Evolutionary conservation across 2,888 invertebrate species (phyloP).

Genomic region (Dicyrtoma fusca): DNA sequence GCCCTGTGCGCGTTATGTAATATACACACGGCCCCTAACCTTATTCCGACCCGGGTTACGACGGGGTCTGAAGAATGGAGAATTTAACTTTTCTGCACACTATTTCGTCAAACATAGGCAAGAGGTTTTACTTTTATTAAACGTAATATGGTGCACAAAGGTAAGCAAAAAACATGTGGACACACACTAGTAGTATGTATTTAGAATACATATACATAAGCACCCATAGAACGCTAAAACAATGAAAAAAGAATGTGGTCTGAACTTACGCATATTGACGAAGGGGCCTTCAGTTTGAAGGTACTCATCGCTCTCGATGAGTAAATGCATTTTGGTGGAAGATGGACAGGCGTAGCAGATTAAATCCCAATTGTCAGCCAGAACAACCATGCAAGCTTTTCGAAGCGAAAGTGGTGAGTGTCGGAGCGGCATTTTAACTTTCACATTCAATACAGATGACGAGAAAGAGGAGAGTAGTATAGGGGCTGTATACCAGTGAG

Average conservation of each 20-base stretch:
- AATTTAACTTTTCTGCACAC: too few relatives aligned
- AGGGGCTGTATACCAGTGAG: too few relatives aligned
- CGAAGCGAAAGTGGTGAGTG: conserved; percentile 47
- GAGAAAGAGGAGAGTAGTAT: too few relatives aligned
- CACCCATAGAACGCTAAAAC: neutral
- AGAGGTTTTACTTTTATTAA: neutral
- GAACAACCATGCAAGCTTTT: conserved; percentile 46
- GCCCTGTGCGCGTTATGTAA: too few relatives aligned
- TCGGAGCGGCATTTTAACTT: conserved; percentile 48
- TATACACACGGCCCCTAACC: too few relatives aligned
- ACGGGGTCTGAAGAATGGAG: too few relatives aligned
- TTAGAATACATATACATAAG: neutral
- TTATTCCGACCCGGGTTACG: too few relatives aligned
- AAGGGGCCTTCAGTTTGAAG: conserved; percentile 57
- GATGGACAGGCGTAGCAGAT: conserved; percentile 56
- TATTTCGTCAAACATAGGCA: too few relatives aligned
- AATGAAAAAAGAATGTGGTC: too few relatives aligned
- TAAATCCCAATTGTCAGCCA: conserved; percentile 57
- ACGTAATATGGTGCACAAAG: neutral
- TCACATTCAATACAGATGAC: too few relatives aligned
- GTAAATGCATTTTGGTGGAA: conserved; percentile 49
- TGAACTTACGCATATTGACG: conserved; percentile 56
- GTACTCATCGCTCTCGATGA: conserved; percentile 56
- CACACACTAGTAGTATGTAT: neutral
- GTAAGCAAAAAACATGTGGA: neutral